phyloP scores from a whole-genome alignment of 1,140 invertebrate genomes.

The Ceratitis capitata region DNA sequence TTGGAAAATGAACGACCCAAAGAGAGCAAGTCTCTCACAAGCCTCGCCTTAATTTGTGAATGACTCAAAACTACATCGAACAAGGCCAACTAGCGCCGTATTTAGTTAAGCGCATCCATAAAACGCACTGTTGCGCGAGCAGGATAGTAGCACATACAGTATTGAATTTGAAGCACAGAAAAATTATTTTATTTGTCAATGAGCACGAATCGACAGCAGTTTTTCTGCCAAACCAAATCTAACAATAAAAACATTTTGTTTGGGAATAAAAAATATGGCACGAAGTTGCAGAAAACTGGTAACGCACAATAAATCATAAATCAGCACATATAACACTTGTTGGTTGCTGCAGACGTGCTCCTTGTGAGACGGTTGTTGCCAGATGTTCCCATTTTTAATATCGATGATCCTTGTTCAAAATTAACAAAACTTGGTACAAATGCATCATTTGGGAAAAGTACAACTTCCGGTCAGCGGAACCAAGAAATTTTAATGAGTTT shows the following conservation, averaged over 20 bases:
- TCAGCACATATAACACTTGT: no score
- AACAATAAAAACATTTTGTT: no score
- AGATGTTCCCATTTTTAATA: not conserved
- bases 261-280: no score
- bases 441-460: not conserved
- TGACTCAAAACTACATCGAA: slow-evolving; percentile 24
- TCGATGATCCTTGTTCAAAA: not conserved
- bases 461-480: not conserved
- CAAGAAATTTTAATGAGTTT: no score
- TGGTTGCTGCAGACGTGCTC: no score
- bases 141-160: not conserved
- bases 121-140: not conserved
- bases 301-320: no score
- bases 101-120: not conserved
- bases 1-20: slow-evolving; percentile 21
- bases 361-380: not conserved
- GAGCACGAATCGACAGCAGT: not conserved
- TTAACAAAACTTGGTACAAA: not conserved
- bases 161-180: not conserved
- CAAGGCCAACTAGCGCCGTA: not conserved
- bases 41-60: slow-evolving; percentile 44
- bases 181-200: not conserved
- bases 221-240: no score
- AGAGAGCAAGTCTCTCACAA: slow-evolving; percentile 15
- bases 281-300: no score